A percentile compares a stretch with the other conserved stretches of the same genome.
Conservation (phyloP, 2,797 vertebrate genomes). For the Catamblyrhynchus diadema region DNA sequence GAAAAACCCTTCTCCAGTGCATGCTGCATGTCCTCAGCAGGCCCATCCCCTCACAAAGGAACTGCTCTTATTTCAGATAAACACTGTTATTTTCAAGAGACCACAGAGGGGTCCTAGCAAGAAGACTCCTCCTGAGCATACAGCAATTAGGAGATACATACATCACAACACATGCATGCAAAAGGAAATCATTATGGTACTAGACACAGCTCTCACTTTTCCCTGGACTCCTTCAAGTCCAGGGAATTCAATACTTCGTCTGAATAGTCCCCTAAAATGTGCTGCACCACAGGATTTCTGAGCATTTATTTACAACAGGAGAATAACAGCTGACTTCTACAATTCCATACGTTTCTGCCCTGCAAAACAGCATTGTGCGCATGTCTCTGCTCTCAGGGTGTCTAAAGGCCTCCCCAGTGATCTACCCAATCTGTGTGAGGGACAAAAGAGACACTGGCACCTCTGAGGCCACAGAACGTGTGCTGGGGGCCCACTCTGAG, state of each 20-base stretch:
- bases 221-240: neutral
- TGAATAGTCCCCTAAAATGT: neutral
- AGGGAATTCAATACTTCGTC: neutral
- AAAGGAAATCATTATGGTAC: neutral
- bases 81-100: neutral
- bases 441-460: neutral
- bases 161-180: fast-evolving
- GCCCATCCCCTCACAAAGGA: neutral
- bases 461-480: neutral
- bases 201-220: neutral
- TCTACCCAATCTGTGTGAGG: neutral
- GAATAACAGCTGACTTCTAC: neutral
- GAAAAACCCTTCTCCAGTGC: neutral
- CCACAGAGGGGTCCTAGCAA: neutral
- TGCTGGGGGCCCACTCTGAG: neutral
- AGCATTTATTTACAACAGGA: neutral
- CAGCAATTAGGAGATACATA: fast-evolving
- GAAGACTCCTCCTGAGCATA: neutral
- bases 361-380: fast-evolving
- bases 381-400: neutral
- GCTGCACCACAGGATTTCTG: neutral
- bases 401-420: neutral
- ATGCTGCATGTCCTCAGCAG: neutral
- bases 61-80: neutral
- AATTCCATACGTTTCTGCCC: neutral